Conservation (phyloP, 2,797 vertebrate genomes). For the Enteromius afrohamiltoni region DNA sequence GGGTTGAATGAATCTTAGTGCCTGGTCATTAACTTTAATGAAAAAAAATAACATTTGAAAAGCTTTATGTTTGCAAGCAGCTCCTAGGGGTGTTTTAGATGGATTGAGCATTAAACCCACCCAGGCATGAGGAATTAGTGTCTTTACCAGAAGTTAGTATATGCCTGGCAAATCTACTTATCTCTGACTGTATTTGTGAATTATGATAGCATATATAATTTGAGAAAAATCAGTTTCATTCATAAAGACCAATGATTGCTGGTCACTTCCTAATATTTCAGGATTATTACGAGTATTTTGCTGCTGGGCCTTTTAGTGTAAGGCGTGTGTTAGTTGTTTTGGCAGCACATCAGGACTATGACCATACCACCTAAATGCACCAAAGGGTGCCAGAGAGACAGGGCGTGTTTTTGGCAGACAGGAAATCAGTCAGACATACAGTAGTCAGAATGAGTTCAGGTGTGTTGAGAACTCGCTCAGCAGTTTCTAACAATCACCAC, state of each 20-base stretch:
- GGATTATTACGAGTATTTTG: background rate
- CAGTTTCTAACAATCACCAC: background rate
- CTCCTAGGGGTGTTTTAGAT: slow-evolving; percentile 14
- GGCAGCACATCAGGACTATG: background rate
- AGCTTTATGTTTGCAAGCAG: slow-evolving; percentile 12
- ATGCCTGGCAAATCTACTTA: background rate
- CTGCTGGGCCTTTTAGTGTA: background rate
- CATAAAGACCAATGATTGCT: background rate
- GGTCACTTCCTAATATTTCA: background rate
- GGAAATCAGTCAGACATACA: slow-evolving; percentile 26
- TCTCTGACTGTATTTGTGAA: background rate
- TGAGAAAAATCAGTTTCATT: background rate
- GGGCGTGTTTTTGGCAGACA: slow-evolving; percentile 22
- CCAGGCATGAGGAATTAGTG: background rate
- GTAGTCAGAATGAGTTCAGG: slow-evolving; percentile 35
- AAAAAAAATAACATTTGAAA: slow-evolving; percentile 26
- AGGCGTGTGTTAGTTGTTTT: background rate
- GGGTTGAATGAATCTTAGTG: slow-evolving; percentile 34
- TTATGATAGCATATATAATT: background rate
- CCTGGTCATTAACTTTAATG: slow-evolving; percentile 39
- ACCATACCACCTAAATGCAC: background rate
- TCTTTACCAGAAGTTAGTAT: background rate
- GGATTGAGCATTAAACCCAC: background rate
- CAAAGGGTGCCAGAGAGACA: slow-evolving; percentile 1
- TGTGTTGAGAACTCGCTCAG: background rate